These are phyloP conservation scores for Paraplagusia blochii DNA, from an alignment of 2,113 vertebrate genomes.

Conservation along the genomic window DNA sequence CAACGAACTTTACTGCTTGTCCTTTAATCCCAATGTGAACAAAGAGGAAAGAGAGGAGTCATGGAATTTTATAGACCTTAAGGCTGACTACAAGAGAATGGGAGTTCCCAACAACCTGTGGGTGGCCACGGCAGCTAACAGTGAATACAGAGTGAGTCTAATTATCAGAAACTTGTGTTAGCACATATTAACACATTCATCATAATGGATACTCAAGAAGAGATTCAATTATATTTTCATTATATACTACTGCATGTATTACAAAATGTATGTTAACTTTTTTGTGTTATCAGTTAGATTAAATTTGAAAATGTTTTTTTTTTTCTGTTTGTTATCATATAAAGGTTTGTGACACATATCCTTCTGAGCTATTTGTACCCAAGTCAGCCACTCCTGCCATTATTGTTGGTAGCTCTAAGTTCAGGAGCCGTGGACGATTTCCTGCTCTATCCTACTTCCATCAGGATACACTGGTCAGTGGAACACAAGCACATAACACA, in stretches of 20 bases:
- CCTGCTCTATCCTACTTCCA: conserved; percentile 90
- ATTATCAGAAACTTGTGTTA: not conserved
- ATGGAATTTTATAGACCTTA: conserved; percentile 85
- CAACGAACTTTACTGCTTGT: conserved; percentile 93
- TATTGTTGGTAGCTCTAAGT: conserved; percentile 90
- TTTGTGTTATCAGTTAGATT: too few relatives aligned
- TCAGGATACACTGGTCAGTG: conserved; percentile 87
- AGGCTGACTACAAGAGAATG: conserved; percentile 87
- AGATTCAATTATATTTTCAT: too few relatives aligned
- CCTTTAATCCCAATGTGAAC: conserved; percentile 90
- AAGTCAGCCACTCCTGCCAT: conserved; percentile 84
- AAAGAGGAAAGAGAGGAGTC: conserved; percentile 88
- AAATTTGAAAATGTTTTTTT: not conserved
- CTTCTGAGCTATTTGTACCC: conserved; percentile 88
- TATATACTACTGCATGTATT: too few relatives aligned
- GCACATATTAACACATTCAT: too few relatives aligned
- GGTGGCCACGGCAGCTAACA: conserved; percentile 87
- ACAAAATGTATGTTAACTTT: too few relatives aligned
- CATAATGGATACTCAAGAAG: too few relatives aligned
- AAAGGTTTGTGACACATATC: conserved; percentile 93
- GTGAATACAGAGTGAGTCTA: conserved; percentile 87
- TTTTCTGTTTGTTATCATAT: conserved; percentile 4
- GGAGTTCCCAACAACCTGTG: conserved; percentile 87
- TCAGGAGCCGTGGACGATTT: conserved; percentile 91
- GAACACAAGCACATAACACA: not conserved